Evolutionary conservation across 2,888 invertebrate genomes (phyloP), one percentile per base, ranked within the genome.

Genomic region (Automeris io): DNA sequence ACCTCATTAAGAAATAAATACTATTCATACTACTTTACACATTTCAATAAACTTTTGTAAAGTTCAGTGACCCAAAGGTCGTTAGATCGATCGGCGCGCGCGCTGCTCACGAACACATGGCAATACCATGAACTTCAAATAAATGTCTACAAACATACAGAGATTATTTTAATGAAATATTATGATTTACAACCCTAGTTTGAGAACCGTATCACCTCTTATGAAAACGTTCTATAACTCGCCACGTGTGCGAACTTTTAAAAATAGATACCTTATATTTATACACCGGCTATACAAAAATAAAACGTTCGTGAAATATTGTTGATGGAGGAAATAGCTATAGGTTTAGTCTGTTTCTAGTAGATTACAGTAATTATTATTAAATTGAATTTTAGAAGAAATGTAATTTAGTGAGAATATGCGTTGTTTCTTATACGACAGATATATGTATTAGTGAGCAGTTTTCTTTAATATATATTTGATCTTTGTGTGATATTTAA

Each of bases 221-320:
- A 54, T 61, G 49, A 65, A 61, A 60, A 59, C 59, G 54, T 56
- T 48, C 43, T 51, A 56, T 50, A 60, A 48, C 46, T 52, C 50
- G 44, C 61, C 71, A 75, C 67, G 67, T 76, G 74, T 61, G 70
- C 70, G 54, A 73, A 72, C 67, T 63, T 54, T 66, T 51, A 61
- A 61, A 67, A 70, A 62, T 63, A 62, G 51, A 70, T 52, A 50
- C n/a, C n/a, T n/a, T n/a, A 49, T 51, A 61, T 52, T 62, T 60
- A 56, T 57, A 60, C 59, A 58, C 48, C 57, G 51, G 49, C 46
- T 51, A 54, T 49, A 64, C 60, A 44, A 59, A 66, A 69, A 70
- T 66, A 69, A 55, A 61, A 62, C 55, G 36, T 54, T 50, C 35
- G 40, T 54, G 45, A 60, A 53, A 35, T 39, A 57, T 59, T 57